A percentile compares a stretch with the other conserved stretches of the same genome.
These are phyloP conservation scores for Drosophila tripunctata DNA, from an alignment of 2,888 invertebrate genomes.

Conservation along the genomic window DNA sequence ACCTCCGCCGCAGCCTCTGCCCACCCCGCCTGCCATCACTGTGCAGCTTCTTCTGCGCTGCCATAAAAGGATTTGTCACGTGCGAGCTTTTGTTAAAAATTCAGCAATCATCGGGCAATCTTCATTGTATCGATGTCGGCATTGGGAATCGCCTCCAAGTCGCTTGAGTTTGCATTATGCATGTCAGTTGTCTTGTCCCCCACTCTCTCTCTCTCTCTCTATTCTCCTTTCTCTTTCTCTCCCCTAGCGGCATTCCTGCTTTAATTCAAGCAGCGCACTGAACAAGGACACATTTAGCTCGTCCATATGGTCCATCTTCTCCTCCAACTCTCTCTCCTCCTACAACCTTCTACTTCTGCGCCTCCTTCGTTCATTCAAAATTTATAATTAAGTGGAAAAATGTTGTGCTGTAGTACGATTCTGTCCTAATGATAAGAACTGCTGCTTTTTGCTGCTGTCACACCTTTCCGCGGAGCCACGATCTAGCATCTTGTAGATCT, in stretches of 20 bases:
- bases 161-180: slow-evolving; percentile 64
- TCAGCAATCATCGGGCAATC: slow-evolving; percentile 83
- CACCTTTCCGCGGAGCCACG: slow-evolving; percentile 21
- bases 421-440: slow-evolving; percentile 28
- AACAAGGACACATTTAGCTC: slow-evolving; percentile 77
- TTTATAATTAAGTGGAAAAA: slow-evolving; percentile 77
- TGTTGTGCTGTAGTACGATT: slow-evolving; percentile 49
- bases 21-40: background rate
- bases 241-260: slow-evolving; percentile 77
- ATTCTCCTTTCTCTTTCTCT: background rate
- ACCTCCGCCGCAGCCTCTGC: slow-evolving; percentile 9
- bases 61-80: slow-evolving; percentile 84
- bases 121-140: slow-evolving; percentile 61
- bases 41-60: slow-evolving; percentile 52
- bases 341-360: too few relatives aligned
- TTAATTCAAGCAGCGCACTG: slow-evolving; percentile 70
- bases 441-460: slow-evolving; percentile 11
- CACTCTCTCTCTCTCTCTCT: background rate
- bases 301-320: slow-evolving; percentile 56
- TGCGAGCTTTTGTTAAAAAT: slow-evolving; percentile 84
- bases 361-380: slow-evolving; percentile 62
- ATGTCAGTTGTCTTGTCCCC: slow-evolving; percentile 28
- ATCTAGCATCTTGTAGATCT: slow-evolving; percentile 30
- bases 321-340: background rate
- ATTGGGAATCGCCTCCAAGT: slow-evolving; percentile 42